phyloP scores from a whole-genome alignment of 2,113 vertebrate species.

The Pimephales promelas region DNA sequence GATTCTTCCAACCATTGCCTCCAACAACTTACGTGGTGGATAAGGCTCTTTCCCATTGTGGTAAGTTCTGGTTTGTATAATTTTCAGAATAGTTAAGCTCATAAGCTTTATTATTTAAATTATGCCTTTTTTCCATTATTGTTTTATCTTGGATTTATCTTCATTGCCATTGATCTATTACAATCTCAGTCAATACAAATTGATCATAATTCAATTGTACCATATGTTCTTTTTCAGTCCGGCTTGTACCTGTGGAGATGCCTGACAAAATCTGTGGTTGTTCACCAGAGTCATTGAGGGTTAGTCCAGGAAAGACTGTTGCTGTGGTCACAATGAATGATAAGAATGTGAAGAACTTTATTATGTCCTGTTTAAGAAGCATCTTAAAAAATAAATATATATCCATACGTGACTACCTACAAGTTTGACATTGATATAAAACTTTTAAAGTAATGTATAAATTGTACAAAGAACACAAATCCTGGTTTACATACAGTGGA shows the following conservation, averaged over 20 bases:
- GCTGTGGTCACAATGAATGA: constrained; percentile 43
- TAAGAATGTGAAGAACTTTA: not conserved
- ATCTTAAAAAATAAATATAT: not conserved
- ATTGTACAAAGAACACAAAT: not conserved
- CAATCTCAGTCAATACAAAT: no score
- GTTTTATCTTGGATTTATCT: not conserved
- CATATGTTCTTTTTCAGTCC: not conserved
- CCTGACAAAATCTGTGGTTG: constrained; percentile 37
- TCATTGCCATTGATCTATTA: no score
- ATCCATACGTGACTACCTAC: not conserved
- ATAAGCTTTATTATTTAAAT: not conserved
- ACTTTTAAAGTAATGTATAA: not conserved
- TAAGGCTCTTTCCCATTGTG: no score
- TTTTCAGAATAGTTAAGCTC: not conserved
- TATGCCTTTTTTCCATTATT: not conserved
- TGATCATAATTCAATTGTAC: no score
- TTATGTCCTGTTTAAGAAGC: no score
- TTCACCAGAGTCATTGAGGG: constrained; percentile 1
- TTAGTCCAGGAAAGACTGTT: constrained; percentile 24
- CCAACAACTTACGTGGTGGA: no score
- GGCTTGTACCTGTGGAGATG: constrained; percentile 15
- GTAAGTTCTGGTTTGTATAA: not conserved
- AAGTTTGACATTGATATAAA: not conserved
- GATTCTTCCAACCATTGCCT: no score
- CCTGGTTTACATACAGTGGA: not conserved